Evolutionary conservation across 2,888 invertebrate genomes (phyloP).

Genomic region (Drosophila mercatorum): DNA sequence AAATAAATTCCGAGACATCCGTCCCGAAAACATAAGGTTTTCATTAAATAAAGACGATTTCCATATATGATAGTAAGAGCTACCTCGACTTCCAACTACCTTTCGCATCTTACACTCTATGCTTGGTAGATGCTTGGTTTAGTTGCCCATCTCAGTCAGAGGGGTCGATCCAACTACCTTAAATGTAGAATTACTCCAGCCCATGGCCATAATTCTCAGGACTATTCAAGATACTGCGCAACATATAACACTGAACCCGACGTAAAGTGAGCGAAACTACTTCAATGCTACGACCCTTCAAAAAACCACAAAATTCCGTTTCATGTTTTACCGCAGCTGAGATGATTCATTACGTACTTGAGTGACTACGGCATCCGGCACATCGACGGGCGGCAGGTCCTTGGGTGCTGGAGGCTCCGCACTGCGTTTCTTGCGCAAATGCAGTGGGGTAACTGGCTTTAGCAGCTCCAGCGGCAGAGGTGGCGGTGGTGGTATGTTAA

Average conservation of each 20-base stretch:
- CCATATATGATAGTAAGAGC: too few species aligned
- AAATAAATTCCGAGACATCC: too few species aligned
- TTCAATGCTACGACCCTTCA: not conserved
- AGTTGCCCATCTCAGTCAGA: not conserved
- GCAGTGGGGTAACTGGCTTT: slow-evolving; percentile 62
- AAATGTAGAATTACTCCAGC: too few species aligned
- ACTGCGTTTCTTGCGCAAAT: slow-evolving; percentile 68
- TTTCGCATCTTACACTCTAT: not conserved
- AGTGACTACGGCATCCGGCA: slow-evolving; percentile 36
- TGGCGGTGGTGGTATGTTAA: slow-evolving; percentile 78
- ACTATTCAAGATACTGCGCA: not conserved
- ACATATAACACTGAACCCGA: not conserved
- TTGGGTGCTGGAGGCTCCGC: slow-evolving; percentile 21
- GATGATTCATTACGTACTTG: slow-evolving; percentile 61
- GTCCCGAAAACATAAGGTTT: too few species aligned
- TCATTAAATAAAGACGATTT: too few species aligned
- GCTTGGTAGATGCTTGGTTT: not conserved
- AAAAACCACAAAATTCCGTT: slow-evolving; percentile 12
- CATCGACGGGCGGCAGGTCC: slow-evolving; percentile 10
- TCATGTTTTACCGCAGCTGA: not conserved
- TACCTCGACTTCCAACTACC: not conserved
- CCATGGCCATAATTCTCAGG: not conserved
- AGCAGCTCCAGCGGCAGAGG: slow-evolving; percentile 70
- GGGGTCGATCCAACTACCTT: not conserved
- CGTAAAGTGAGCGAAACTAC: not conserved